These are phyloP conservation scores for Thysanoteuthis rhombus DNA, from an alignment of 2,888 invertebrate species.

Conservation along the genomic window DNA sequence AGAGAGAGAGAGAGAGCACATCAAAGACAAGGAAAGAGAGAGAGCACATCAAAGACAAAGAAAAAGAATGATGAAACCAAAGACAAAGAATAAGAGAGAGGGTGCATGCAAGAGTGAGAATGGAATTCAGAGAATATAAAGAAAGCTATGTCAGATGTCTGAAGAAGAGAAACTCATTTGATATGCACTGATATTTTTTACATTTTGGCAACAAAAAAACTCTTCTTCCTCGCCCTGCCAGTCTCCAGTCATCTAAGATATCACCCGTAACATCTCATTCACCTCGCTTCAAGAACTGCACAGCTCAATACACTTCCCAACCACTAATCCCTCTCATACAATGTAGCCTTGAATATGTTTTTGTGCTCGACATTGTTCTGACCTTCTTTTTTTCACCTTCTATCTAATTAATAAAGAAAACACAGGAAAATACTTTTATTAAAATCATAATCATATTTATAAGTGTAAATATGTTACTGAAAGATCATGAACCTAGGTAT, in stretches of 20 bases:
- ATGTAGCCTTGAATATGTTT: not conserved
- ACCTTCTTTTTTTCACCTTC: not conserved
- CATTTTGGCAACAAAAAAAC: not conserved
- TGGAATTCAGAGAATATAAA: not conserved
- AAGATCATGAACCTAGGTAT: no score
- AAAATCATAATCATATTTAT: no score
- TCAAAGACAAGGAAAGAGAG: not conserved
- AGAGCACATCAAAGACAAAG: not conserved
- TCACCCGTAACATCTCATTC: not conserved
- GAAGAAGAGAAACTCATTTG: not conserved
- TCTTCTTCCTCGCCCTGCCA: not conserved
- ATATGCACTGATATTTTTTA: not conserved
- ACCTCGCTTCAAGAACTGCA: not conserved
- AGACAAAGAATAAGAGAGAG: not conserved
- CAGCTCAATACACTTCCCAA: not conserved
- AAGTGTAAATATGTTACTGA: no score
- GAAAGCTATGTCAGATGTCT: not conserved
- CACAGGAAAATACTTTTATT: no score
- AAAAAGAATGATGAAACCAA: no score
- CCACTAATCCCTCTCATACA: not conserved
- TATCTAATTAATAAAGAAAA: not conserved
- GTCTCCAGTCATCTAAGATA: not conserved
- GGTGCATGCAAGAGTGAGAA: not conserved
- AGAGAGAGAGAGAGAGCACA: not conserved
- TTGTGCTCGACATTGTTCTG: not conserved